phyloP scores from a whole-genome alignment of 2,888 invertebrate genomes.

The Crematogaster levior region DNA sequence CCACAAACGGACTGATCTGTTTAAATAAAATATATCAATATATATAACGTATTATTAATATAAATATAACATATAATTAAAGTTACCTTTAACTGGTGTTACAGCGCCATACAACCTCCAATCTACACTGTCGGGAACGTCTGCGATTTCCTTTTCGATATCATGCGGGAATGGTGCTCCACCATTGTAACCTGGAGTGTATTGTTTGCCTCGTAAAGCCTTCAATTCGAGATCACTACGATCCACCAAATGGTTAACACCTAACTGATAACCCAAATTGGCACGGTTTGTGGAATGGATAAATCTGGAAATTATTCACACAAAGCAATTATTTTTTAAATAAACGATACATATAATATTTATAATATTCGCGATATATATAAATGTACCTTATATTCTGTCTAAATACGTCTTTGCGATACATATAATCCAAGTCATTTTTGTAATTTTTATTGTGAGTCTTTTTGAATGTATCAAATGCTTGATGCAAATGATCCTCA shows the following conservation, averaged over 20 bases:
- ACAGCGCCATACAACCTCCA: conserved; percentile 98
- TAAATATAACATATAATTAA: neutral
- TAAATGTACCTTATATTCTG: conserved; percentile 92
- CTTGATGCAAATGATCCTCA: conserved; percentile 90
- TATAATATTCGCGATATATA: neutral
- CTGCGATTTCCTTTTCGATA: conserved; percentile 86
- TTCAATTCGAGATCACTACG: conserved; percentile 92
- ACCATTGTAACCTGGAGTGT: conserved; percentile 89
- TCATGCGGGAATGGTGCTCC: conserved; percentile 93
- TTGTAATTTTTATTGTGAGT: conserved; percentile 91
- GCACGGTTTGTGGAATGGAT: conserved; percentile 94
- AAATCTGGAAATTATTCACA: conserved; percentile 86
- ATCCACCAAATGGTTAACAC: conserved; percentile 96
- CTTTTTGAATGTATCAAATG: conserved; percentile 91
- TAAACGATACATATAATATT: neutral
- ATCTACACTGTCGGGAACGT: conserved; percentile 92
- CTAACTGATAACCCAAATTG: conserved; percentile 90
- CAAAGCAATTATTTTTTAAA: neutral
- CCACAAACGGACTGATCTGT: conserved; percentile 99
- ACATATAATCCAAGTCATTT: conserved; percentile 88
- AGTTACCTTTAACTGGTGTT: conserved; percentile 94
- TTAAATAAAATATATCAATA: neutral
- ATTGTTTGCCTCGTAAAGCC: conserved; percentile 90
- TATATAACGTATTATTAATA: neutral
- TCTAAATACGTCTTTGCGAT: conserved; percentile 92